Conservation (phyloP, 2,113 vertebrate genomes). For the Cynocephalus volans region DNA sequence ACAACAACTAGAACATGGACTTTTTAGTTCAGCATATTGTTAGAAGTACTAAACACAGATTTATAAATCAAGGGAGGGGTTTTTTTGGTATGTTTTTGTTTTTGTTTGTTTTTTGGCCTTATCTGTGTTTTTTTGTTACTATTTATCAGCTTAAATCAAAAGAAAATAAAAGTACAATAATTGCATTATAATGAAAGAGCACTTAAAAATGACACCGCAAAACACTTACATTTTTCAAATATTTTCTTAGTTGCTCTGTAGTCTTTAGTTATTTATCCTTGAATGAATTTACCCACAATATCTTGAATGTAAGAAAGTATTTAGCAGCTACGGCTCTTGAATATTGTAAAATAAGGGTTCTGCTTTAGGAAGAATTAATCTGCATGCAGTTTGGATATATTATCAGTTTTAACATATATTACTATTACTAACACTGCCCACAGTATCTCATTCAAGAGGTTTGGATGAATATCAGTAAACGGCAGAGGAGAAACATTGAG, state of each 20-base stretch:
- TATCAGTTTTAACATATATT: constrained; percentile 20
- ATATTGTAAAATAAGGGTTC: neutral
- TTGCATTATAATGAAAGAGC: neutral
- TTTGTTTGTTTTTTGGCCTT: neutral
- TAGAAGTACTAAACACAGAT: neutral
- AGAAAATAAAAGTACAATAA: neutral
- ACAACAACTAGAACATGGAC: neutral
- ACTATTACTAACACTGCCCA: neutral
- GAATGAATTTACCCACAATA: constrained; percentile 21
- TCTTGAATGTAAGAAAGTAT: constrained; percentile 54
- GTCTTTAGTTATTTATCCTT: constrained; percentile 44
- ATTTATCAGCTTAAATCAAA: neutral
- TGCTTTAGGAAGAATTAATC: constrained; percentile 49
- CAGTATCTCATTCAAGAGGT: neutral
- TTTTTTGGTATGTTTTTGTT: too few species aligned
- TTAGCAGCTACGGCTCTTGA: neutral
- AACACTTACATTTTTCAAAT: neutral
- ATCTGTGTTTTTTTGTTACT: neutral
- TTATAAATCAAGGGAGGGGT: neutral
- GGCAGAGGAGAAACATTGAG: neutral
- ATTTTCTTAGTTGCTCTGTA: neutral
- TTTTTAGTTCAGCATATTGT: neutral
- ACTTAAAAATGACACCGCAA: neutral
- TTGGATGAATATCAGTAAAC: constrained; percentile 10
- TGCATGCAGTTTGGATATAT: neutral